Evolutionary conservation across 2,797 vertebrate species (phyloP).

Genomic region (Peromyscus eremicus): DNA sequence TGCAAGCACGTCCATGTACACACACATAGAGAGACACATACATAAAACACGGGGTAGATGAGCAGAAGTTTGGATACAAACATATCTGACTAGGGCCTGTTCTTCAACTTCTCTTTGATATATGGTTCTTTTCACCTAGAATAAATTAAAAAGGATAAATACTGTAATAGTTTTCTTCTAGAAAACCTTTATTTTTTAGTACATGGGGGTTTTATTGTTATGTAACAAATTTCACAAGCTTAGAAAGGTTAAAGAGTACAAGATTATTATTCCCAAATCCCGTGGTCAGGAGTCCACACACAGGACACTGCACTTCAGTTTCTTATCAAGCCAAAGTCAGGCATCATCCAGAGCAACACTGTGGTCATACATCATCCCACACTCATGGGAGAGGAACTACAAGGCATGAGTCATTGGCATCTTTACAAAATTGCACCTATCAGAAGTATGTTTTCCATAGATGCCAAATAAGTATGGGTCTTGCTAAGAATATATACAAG

Average conservation of each 20-base stretch:
- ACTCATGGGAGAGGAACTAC: not conserved
- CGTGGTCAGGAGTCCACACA: not conserved
- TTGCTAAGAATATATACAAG: not conserved
- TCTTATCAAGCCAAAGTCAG: not conserved
- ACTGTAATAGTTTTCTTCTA: not conserved
- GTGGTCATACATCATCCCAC: not conserved
- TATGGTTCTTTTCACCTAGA: slow-evolving; percentile 15
- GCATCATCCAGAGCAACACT: not conserved
- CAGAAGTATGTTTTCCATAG: not conserved
- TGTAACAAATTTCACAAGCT: not conserved
- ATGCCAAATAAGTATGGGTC: not conserved
- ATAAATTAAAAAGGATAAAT: not conserved
- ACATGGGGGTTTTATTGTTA: not conserved
- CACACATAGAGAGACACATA: not conserved
- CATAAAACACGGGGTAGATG: not conserved
- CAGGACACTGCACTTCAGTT: not conserved
- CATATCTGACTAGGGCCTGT: not conserved
- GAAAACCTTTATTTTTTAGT: slow-evolving; percentile 43
- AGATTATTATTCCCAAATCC: not conserved
- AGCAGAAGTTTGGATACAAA: not conserved
- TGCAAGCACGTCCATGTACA: not conserved
- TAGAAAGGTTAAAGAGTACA: not conserved
- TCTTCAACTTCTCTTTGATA: not conserved
- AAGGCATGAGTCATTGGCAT: not conserved
- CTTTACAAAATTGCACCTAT: not conserved